Evolutionary conservation across 2,797 vertebrate genomes (phyloP).

Genomic region (Saxicola maurus): DNA sequence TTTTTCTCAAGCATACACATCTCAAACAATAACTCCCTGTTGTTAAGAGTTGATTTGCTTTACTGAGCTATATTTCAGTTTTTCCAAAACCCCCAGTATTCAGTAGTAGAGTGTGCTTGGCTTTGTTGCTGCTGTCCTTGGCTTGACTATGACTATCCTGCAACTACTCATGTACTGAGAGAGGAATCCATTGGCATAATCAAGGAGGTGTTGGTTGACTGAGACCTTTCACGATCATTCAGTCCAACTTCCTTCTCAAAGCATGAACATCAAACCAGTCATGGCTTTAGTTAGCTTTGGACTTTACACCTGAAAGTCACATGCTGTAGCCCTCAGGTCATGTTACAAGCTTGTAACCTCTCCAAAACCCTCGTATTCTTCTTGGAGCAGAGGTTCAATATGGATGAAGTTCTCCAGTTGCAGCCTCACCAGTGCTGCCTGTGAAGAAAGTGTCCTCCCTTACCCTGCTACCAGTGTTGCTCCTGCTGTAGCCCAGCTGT

Average conservation of each 20-base stretch:
- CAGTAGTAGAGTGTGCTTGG: not conserved
- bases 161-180: not conserved
- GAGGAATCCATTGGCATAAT: not conserved
- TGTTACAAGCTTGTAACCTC: not conserved
- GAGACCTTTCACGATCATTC: not conserved
- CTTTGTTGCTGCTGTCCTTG: not conserved
- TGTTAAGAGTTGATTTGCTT: not conserved
- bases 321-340: not conserved
- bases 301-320: not conserved
- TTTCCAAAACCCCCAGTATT: not conserved
- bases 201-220: not conserved
- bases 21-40: not conserved
- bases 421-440: not conserved
- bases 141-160: not conserved
- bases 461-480: not conserved
- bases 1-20: not conserved
- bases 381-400: not conserved
- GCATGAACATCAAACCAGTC: not conserved
- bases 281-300: not conserved
- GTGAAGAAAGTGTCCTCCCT: not conserved
- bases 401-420: not conserved
- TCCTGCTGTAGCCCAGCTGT: not conserved
- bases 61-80: not conserved
- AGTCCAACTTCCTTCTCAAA: not conserved
- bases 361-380: not conserved